Percentiles rank a stretch among this genome's conserved stretches.
Evolutionary conservation across 2,797 vertebrate genomes (phyloP).

Genomic region (Chaetodon trifasciatus): DNA sequence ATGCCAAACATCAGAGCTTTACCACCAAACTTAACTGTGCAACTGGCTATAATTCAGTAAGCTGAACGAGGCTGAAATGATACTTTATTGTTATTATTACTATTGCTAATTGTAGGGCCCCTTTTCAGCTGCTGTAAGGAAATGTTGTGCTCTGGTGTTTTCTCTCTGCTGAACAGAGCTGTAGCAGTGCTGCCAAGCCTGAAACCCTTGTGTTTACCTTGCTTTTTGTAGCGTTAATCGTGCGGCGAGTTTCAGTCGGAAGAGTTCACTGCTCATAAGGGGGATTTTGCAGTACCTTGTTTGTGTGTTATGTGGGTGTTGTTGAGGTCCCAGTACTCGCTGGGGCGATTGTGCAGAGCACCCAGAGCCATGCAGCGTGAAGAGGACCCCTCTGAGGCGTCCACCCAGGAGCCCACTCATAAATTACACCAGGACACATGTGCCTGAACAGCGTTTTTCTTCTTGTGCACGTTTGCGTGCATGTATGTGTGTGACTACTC

Average conservation of each 20-base stretch:
- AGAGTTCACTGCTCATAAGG: constrained; percentile 74
- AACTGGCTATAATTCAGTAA: constrained; percentile 51
- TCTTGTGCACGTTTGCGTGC: constrained; percentile 42
- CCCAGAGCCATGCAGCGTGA: constrained; percentile 84
- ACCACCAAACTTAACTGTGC: constrained; percentile 54
- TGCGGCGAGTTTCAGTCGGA: constrained; percentile 68
- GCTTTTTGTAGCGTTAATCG: constrained; percentile 80
- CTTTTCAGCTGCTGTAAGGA: constrained; percentile 53
- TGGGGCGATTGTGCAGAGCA: constrained; percentile 72
- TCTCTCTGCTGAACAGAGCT: constrained; percentile 75
- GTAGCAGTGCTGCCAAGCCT: constrained; percentile 76
- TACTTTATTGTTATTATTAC: constrained; percentile 57
- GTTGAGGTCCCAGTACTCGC: constrained; percentile 48
- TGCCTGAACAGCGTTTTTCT: constrained; percentile 84
- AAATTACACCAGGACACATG: constrained; percentile 89
- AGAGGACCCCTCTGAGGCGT: constrained; percentile 89
- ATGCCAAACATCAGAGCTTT: constrained; percentile 33
- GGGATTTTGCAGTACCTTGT: constrained; percentile 63
- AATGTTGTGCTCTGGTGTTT: constrained; percentile 63
- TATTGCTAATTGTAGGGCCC: constrained; percentile 48
- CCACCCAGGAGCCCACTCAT: constrained; percentile 87
- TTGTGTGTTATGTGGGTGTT: constrained; percentile 50
- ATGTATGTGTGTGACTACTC: constrained; percentile 28
- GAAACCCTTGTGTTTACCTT: constrained; percentile 80
- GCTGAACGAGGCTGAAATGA: constrained; percentile 50